Percentiles rank a stretch among this genome's conserved stretches.
Evolutionary conservation across 1,140 invertebrate species (phyloP).

Genomic region (Atta cephalotes): DNA sequence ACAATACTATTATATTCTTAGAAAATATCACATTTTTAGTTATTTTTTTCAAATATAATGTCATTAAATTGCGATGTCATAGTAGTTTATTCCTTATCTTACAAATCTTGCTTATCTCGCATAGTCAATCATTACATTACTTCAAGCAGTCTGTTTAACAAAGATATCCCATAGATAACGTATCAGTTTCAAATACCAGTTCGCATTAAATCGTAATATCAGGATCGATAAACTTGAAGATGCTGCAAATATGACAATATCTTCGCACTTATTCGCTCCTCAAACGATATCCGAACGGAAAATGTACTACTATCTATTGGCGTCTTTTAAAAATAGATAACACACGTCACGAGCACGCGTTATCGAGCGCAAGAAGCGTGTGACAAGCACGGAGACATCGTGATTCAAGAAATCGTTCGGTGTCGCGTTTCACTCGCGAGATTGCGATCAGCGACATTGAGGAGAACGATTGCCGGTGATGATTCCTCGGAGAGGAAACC

Average conservation of each 20-base stretch:
- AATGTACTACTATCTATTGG: slow-evolving; percentile 7
- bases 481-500: slow-evolving; percentile 23
- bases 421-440: slow-evolving; percentile 43
- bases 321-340: slow-evolving; percentile 37
- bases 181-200: slow-evolving; percentile 45
- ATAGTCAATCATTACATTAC: neutral
- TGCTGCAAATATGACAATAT: slow-evolving; percentile 17
- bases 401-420: slow-evolving; percentile 33
- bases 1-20: neutral
- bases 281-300: slow-evolving; percentile 4
- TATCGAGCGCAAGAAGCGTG: slow-evolving; percentile 21
- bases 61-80: slow-evolving; percentile 11
- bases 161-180: slow-evolving; percentile 34
- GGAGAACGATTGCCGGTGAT: slow-evolving; percentile 26
- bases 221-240: slow-evolving; percentile 38
- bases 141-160: slow-evolving; percentile 27
- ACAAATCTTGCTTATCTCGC: slow-evolving; percentile 41
- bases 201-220: slow-evolving; percentile 38
- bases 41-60: neutral
- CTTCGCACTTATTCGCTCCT: slow-evolving; percentile 23
- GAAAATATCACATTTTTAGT: neutral
- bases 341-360: slow-evolving; percentile 9
- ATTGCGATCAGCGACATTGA: slow-evolving; percentile 27
- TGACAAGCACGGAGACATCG: neutral
- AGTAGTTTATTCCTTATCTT: slow-evolving; percentile 18